Evolutionary conservation across 2,797 vertebrate species (phyloP), one percentile per base, ranked within the genome.

Genomic region (Momotus momota): DNA sequence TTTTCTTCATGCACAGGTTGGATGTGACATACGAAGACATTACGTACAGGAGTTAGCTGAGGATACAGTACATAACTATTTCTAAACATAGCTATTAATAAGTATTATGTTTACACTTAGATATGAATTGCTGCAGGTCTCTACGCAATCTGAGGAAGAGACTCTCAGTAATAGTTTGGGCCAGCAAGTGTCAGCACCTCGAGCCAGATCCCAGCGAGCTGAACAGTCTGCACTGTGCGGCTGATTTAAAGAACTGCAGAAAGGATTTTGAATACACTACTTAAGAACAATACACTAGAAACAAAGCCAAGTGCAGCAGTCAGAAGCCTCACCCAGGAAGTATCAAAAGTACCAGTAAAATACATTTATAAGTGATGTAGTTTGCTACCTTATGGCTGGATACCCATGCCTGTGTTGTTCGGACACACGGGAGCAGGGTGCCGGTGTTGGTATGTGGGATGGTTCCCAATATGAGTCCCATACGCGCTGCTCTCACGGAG

Each of bases 371-470:
- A 33, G 31, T 3, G 23, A 15, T 45, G 29, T 2, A n/a, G 38
- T 2, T 55, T n/a, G 4, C 38, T 73, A 25, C 26, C 6, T n/a
- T 17, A 31, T 4, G 13, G 29, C 45, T 74, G 51, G 33, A 38
- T 11, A 29, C 19, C 12, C 0, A 4, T 1, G 6, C 6, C 3
- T 21, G 4, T n/a, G 3, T 3, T 54, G 13, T 4, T 43, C 21
- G 64, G 66, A 54, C 48, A 17, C 4, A 1, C 0, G 14, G 27
- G 29, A 89, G 62, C 57, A 64, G 66, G 12, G 31, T 35, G n/a
- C n/a, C 27, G 18, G 26, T 26, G 17, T 14, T 12, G 1, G 7
- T 5, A 0, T 5, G 4, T n/a, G 10, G 4, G 26, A 6, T 0
- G 2, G 3, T 9, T 71, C 31, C 45, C 21, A 25, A 7, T 33